Percentiles rank a stretch among this genome's conserved stretches.
Conservation (phyloP, 2,113 vertebrate species). For the Butorides virescens region DNA sequence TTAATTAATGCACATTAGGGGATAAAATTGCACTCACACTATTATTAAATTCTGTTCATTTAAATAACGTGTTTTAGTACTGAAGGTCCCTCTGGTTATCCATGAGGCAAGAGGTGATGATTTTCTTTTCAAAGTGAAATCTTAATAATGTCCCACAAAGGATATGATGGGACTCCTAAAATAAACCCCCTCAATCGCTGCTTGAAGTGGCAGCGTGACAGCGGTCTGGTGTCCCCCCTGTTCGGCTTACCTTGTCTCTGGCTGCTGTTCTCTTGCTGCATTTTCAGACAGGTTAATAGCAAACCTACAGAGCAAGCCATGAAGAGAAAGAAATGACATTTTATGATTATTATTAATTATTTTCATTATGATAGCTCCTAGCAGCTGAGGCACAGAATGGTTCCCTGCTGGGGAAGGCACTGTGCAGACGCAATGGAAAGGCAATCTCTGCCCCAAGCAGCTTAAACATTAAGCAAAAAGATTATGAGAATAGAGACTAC, state of each 20-base stretch:
- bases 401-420: background rate
- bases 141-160: background rate
- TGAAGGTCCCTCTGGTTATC: background rate
- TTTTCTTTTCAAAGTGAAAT: slow-evolving; percentile 1
- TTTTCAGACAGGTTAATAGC: background rate
- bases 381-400: background rate
- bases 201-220: background rate
- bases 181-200: background rate
- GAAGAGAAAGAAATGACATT: background rate
- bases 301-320: background rate
- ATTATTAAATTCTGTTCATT: background rate
- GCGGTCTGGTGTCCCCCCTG: background rate
- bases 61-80: background rate
- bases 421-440: background rate
- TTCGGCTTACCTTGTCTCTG: background rate
- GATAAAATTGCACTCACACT: background rate
- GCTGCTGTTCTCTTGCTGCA: background rate
- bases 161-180: background rate
- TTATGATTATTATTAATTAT: slow-evolving; percentile 22
- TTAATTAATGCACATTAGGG: background rate
- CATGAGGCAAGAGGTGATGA: background rate
- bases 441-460: background rate
- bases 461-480: background rate
- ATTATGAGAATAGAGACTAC: background rate
- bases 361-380: background rate